Conservation (phyloP, 92 coral and sea anemone genomes). For the Porites divaricata region DNA sequence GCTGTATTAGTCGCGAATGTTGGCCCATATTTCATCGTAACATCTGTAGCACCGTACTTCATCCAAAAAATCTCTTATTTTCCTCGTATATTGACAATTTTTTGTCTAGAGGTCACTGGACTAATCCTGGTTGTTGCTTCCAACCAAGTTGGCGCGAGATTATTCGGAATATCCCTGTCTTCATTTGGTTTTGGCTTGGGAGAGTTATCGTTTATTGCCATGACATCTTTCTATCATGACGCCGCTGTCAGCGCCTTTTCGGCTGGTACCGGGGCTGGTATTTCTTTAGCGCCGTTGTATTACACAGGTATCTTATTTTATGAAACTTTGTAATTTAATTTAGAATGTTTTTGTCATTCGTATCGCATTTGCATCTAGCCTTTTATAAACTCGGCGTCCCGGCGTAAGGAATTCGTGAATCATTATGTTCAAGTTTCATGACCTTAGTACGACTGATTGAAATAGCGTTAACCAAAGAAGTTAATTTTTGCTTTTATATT, state of each 20-base stretch:
- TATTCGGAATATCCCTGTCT: slow-evolving; percentile 75
- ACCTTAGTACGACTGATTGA: too few relatives aligned
- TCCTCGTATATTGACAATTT: slow-evolving; percentile 70
- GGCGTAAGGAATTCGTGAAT: too few relatives aligned
- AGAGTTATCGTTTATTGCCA: slow-evolving; percentile 83
- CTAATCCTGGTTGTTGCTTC: slow-evolving; percentile 69
- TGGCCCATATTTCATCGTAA: slow-evolving; percentile 85
- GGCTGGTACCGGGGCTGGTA: slow-evolving; percentile 87
- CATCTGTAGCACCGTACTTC: slow-evolving; percentile 72
- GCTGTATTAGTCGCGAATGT: slow-evolving; percentile 83
- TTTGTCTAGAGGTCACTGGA: slow-evolving; percentile 69
- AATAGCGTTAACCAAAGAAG: too few relatives aligned
- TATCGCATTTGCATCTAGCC: not conserved
- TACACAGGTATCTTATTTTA: slow-evolving; percentile 70
- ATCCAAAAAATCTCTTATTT: slow-evolving; percentile 81
- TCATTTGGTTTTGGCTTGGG: slow-evolving; percentile 89
- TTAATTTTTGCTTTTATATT: too few relatives aligned
- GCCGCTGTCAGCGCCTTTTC: slow-evolving; percentile 82
- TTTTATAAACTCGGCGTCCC: too few relatives aligned
- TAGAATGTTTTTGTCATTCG: not conserved
- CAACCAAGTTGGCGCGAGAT: slow-evolving; percentile 60
- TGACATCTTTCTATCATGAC: slow-evolving; percentile 82
- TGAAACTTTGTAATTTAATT: not conserved
- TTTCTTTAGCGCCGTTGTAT: slow-evolving; percentile 81
- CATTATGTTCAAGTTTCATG: too few relatives aligned